phyloP scores from a whole-genome alignment of 2,888 invertebrate species.

The Andrena haemorrhoa region DNA sequence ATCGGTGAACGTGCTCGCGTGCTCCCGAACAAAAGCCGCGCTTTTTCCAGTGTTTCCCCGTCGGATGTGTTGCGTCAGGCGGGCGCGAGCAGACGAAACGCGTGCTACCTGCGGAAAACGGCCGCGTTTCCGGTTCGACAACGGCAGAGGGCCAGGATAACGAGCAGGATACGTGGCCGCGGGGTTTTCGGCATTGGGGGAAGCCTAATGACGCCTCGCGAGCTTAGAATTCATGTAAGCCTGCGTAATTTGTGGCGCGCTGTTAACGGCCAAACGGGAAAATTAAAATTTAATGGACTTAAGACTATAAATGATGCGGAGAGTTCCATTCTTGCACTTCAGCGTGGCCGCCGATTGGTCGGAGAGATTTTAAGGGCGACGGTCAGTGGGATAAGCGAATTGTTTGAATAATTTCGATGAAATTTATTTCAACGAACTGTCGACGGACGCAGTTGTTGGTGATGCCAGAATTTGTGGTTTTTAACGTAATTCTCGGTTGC shows the following conservation, averaged over 20 bases:
- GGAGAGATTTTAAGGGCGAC: too few species aligned
- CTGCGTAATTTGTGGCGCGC: background rate
- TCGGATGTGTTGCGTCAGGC: constrained; percentile 58
- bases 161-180: background rate
- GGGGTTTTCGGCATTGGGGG: background rate
- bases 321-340: too few species aligned
- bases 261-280: background rate
- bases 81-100: constrained; percentile 48
- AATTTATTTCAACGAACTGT: background rate
- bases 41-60: constrained; percentile 51
- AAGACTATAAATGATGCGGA: too few species aligned
- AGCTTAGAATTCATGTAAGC: background rate
- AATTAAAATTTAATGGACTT: too few species aligned
- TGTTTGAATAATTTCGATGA: too few species aligned
- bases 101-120: constrained; percentile 54
- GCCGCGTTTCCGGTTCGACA: constrained; percentile 56
- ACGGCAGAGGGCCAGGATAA: constrained; percentile 56
- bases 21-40: constrained; percentile 36
- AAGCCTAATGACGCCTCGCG: background rate
- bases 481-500: background rate
- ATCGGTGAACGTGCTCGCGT: constrained; percentile 27
- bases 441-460: background rate
- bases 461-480: background rate
- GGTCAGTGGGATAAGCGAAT: too few species aligned
- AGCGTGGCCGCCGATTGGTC: too few species aligned